phyloP scores from a whole-genome alignment of 2,113 vertebrate species.

The Tyrannus savana region DNA sequence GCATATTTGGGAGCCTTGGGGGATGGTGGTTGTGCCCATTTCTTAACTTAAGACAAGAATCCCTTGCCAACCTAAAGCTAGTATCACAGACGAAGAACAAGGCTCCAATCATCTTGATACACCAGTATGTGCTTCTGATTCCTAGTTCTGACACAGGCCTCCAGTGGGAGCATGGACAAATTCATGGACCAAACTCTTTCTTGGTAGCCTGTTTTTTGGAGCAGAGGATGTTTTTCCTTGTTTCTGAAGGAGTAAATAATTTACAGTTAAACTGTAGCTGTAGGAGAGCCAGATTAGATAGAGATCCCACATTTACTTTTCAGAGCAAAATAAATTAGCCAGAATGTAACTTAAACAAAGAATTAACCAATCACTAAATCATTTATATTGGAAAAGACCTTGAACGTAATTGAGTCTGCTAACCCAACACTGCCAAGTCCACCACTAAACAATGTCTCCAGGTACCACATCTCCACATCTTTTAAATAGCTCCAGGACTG shows the following conservation, averaged over 20 bases:
- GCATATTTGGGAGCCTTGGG: not conserved
- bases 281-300: not conserved
- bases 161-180: not conserved
- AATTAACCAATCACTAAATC: not conserved
- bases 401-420: not conserved
- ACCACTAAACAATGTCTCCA: not conserved
- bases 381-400: not conserved
- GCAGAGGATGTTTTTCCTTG: not conserved
- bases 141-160: not conserved
- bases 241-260: not conserved
- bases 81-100: rapidly evolving
- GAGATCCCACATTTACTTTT: not conserved
- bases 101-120: not conserved
- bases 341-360: not conserved
- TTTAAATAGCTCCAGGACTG: not conserved
- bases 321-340: not conserved
- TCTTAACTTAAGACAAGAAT: not conserved
- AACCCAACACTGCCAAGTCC: not conserved
- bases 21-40: rapidly evolving
- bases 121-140: not conserved
- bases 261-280: not conserved
- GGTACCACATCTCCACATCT: not conserved
- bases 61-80: not conserved
- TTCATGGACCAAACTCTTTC: not conserved
- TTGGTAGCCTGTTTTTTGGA: not conserved